A percentile compares a stretch with the other conserved stretches of the same genome.
Conservation (phyloP, 2,113 vertebrate genomes). For the Phyllostomus hastatus region DNA sequence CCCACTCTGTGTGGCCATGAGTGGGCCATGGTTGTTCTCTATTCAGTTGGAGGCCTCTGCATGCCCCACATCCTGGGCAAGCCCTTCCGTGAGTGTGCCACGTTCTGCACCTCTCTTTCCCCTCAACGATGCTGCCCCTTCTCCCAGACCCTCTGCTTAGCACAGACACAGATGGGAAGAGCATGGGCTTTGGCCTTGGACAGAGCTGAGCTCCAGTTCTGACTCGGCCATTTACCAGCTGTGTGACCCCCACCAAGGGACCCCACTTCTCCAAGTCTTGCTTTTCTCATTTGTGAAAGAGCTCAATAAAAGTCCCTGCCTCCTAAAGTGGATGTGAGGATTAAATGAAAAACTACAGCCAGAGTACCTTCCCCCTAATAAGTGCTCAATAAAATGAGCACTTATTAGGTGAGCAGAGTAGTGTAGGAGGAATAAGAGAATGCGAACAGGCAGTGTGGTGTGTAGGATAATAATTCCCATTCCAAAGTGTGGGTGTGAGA, state of each 20-base stretch:
- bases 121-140: rapidly evolving
- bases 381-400: neutral
- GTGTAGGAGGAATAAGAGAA: neutral
- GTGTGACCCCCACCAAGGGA: neutral
- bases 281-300: neutral
- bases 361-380: neutral
- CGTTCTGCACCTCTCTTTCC: rapidly evolving
- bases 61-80: neutral
- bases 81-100: neutral
- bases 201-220: neutral
- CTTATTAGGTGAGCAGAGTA: too few species aligned
- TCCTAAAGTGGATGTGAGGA: neutral
- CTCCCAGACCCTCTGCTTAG: neutral
- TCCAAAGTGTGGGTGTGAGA: neutral
- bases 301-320: neutral
- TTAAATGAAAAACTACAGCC: neutral
- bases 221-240: neutral
- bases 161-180: neutral
- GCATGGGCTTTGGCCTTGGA: neutral
- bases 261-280: neutral
- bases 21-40: neutral
- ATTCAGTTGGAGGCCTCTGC: neutral
- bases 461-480: neutral
- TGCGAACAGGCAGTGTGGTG: neutral
- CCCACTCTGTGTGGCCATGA: neutral